Percentiles rank a stretch among this genome's conserved stretches.
These are phyloP conservation scores for Pogoniulus pusillus DNA, from an alignment of 2,797 vertebrate species.

Conservation along the genomic window DNA sequence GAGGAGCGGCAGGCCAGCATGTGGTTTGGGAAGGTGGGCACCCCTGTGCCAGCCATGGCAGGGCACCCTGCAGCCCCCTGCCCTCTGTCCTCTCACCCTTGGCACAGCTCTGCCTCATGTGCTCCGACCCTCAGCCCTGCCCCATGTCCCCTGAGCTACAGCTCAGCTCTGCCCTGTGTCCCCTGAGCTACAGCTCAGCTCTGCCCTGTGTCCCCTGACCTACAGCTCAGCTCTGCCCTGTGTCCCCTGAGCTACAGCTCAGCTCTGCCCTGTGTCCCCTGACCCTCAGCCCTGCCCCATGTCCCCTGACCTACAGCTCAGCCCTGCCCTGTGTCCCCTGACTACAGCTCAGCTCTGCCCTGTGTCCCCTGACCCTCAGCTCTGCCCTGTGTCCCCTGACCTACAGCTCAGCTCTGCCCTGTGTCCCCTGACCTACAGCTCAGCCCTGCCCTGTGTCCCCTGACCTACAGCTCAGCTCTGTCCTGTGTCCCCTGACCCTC, in stretches of 20 bases:
- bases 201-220: background rate
- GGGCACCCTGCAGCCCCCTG: background rate
- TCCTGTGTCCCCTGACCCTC: background rate
- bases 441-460: background rate
- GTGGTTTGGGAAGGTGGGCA: conserved; percentile 93
- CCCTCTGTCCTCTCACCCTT: background rate
- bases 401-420: no score
- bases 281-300: background rate
- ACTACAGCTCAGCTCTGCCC: no score
- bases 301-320: no score
- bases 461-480: background rate
- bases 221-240: background rate
- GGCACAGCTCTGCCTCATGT: background rate
- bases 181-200: no score
- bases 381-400: no score
- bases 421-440: no score
- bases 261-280: background rate
- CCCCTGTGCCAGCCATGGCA: background rate
- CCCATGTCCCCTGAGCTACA: background rate
- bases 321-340: no score
- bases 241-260: no score
- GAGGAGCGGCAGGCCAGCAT: conserved; percentile 83
- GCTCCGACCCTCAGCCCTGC: background rate
- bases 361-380: no score
- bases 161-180: background rate